Conservation (phyloP, 2,113 vertebrate species). For the Python bivittatus region DNA sequence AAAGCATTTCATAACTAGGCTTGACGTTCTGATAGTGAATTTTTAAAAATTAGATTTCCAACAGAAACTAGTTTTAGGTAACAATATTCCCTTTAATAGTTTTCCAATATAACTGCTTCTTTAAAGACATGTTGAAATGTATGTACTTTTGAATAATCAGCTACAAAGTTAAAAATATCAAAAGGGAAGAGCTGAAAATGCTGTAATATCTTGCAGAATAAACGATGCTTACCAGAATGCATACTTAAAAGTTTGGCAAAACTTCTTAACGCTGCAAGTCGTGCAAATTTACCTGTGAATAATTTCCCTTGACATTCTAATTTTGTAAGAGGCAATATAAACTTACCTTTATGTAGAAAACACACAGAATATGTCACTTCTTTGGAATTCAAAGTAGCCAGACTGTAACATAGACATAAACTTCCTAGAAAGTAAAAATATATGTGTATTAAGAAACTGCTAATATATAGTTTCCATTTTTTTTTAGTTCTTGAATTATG, state of each 20-base stretch:
- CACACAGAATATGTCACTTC: constrained; percentile 82
- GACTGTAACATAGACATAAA: constrained; percentile 87
- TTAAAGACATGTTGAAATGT: neutral
- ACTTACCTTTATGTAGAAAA: constrained; percentile 88
- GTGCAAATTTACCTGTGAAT: neutral
- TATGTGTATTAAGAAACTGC: neutral
- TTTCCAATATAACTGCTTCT: neutral
- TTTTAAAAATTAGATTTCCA: neutral
- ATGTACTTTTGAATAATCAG: neutral
- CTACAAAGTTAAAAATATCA: too few species aligned
- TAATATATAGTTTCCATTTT: neutral
- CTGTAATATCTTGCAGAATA: neutral
- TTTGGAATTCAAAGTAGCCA: constrained; percentile 60
- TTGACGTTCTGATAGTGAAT: neutral
- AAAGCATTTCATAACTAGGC: neutral
- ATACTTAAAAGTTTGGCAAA: neutral
- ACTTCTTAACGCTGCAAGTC: neutral
- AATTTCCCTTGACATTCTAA: neutral
- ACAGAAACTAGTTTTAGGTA: neutral
- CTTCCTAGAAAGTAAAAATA: constrained; percentile 76
- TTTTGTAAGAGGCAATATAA: neutral
- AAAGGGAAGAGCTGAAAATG: neutral
- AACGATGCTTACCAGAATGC: neutral
- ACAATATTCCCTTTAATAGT: neutral
- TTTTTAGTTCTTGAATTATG: neutral